phyloP scores from a whole-genome alignment of 2,797 vertebrate genomes.

The Anguilla marmorata region DNA sequence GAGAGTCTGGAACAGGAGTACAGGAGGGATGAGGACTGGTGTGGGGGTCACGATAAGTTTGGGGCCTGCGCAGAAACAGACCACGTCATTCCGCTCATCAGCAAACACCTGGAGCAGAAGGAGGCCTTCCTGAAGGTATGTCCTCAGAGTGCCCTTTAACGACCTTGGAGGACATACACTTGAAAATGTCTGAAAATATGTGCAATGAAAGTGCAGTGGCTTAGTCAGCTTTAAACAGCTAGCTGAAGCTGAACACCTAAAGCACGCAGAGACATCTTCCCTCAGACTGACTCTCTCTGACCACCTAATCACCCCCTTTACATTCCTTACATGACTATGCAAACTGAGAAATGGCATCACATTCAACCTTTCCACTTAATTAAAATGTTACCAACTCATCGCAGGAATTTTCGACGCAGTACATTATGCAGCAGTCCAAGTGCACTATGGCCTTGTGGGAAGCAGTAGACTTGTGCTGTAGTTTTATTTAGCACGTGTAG shows the following conservation, averaged over 20 bases:
- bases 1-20: constrained; percentile 93
- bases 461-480: background rate
- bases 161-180: background rate
- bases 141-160: background rate
- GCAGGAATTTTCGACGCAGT: background rate
- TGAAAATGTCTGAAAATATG: background rate
- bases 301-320: background rate
- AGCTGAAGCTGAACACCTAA: no score
- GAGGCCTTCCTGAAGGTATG: constrained; percentile 95
- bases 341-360: background rate
- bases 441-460: background rate
- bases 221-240: background rate
- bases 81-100: constrained; percentile 90
- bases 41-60: constrained; percentile 84
- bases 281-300: background rate
- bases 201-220: background rate
- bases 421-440: background rate
- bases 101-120: constrained; percentile 97
- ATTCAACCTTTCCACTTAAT: no score
- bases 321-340: background rate
- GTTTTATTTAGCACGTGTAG: background rate
- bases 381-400: no score
- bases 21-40: constrained; percentile 95
- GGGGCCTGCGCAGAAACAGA: constrained; percentile 82
- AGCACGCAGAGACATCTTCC: background rate